A percentile compares a stretch with the other conserved stretches of the same genome.
Evolutionary conservation across 2,113 vertebrate genomes (phyloP).

Genomic region (Tachycineta bicolor): DNA sequence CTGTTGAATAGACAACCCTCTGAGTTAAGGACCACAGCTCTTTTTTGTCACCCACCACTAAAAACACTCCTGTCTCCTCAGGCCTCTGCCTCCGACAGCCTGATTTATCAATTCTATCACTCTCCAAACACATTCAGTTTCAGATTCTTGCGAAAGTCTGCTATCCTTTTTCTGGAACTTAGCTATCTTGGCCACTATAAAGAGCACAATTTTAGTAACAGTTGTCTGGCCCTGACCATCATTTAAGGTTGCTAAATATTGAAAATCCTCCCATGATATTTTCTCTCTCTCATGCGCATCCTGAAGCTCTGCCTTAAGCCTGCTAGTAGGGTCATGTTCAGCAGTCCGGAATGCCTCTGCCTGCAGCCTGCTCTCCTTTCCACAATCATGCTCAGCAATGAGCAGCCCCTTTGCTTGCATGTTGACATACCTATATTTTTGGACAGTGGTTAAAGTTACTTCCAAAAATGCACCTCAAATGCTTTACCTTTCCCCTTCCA

Average conservation of each 20-base stretch:
- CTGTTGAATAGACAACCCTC: neutral
- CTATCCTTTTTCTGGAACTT: neutral
- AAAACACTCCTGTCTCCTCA: neutral
- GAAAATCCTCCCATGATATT: neutral
- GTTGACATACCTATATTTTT: neutral
- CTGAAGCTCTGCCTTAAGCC: neutral
- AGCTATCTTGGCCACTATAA: neutral
- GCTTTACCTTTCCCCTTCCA: neutral
- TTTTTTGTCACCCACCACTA: neutral
- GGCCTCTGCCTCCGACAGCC: neutral
- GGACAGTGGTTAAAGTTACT: neutral
- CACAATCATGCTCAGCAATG: rapidly evolving
- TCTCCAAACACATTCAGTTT: neutral
- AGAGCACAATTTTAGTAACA: neutral
- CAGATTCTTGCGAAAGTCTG: neutral
- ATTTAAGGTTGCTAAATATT: neutral
- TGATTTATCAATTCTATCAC: neutral
- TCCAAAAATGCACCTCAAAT: neutral
- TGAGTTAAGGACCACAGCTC: neutral
- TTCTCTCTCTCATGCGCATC: neutral
- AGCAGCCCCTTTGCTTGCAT: neutral
- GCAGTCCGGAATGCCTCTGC: neutral
- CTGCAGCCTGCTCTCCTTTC: neutral
- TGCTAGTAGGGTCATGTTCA: rapidly evolving
- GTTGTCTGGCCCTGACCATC: neutral